Evolutionary conservation across 2,113 vertebrate species (phyloP), one percentile per base, ranked within the genome.

Genomic region (Alosa alosa): DNA sequence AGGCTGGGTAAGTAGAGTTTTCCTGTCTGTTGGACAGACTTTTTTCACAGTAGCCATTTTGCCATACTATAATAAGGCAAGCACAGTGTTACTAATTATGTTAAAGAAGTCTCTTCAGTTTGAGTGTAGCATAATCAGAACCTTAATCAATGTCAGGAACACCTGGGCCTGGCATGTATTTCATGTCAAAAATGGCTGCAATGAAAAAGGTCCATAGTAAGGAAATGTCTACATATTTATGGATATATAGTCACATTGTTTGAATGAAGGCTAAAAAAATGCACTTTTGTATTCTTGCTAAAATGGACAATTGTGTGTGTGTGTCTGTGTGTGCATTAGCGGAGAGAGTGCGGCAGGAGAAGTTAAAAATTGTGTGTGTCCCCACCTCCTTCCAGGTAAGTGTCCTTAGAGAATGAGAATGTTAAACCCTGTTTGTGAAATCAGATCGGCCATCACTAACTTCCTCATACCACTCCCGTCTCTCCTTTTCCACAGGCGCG

Each of bases 321-420:
- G 3, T 50, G 25, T 50, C 6, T 44, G 2, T 50, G 25, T 55
- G 18, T 90, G 84, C 87, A 85, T 86, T 92, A 99, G 98, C 97
- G 11, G 97, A 99, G 89, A 89, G 97, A 89, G 97, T 99, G 36
- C 96, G 95, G n/a, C 91, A 97, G 84, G 98, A 99, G 92, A 97
- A 98, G 52, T 94, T 99, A 90, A 95, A 96, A 52, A 93, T 99
- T 0, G 93, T 97, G 87, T 99, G 98, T 75, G 95, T 99, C 44
- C 98, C 98, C 17, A 99, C 98, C 0, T 99, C 98, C 60, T 99
- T 99, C 90, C 98, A 99, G 97, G 98, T 98, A 0, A 44, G 91
- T 92, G 22, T 82, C 41, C 15, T 20, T 75, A 4, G 7, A 6
- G n/a, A n/a, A 20, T 1, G 72, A 15, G 3, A 4, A 3, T 15